Percentiles rank a stretch among this genome's conserved stretches.
These are phyloP conservation scores for Ericerus pela DNA, from an alignment of 1,140 invertebrate species.

Conservation along the genomic window DNA sequence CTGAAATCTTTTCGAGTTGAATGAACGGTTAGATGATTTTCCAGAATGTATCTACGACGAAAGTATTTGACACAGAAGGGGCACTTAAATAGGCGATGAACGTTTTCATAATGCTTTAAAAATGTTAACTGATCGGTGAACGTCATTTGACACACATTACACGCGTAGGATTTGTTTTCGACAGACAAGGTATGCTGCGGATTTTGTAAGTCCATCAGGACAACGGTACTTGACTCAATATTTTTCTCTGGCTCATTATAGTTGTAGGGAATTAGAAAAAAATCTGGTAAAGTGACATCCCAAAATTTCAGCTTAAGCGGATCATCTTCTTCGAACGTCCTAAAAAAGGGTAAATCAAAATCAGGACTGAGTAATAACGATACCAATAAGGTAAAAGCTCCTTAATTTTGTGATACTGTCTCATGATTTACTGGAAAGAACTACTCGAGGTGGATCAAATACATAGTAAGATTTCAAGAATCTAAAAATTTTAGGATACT, in stretches of 20 bases:
- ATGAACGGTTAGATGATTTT: neutral
- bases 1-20: neutral
- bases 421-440: too few species aligned
- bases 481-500: too few species aligned
- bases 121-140: neutral
- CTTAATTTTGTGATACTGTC: too few species aligned
- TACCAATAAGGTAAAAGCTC: too few species aligned
- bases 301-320: slow-evolving; percentile 5
- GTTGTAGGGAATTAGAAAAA: slow-evolving; percentile 2
- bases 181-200: neutral
- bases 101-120: slow-evolving; percentile 3
- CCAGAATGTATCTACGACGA: neutral
- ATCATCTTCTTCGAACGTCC: neutral
- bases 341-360: slow-evolving; percentile 7
- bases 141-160: neutral
- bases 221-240: neutral
- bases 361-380: neutral
- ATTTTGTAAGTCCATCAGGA: slow-evolving; percentile 4
- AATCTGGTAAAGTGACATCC: slow-evolving; percentile 4
- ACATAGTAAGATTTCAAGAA: too few species aligned
- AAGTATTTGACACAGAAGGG: neutral
- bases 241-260: neutral
- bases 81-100: neutral
- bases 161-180: neutral
- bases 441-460: too few species aligned